Evolutionary conservation across 2,797 vertebrate species (phyloP), one percentile per base, ranked within the genome.

Genomic region (Phoxinus dragarum): DNA sequence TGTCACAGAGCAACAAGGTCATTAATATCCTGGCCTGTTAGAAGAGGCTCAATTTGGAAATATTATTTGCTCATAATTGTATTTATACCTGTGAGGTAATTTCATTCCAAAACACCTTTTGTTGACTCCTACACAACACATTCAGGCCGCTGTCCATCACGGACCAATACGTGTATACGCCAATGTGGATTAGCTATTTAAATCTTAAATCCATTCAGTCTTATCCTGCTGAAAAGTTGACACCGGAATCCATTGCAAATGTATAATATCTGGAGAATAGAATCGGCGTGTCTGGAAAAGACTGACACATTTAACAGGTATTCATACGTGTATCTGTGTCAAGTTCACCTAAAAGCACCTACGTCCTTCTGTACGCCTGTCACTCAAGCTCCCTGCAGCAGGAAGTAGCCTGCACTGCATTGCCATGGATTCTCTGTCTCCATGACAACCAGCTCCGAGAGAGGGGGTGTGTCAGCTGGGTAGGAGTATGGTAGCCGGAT

Each of bases 371-470:
- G 80, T 77, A 75, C 44, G 36, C 67, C 81, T 76, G 79, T 81
- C 81, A 84, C 74, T 85, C 77, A 85, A 40, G 80, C 59, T 77
- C 52, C 84, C 75, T 86, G 82, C 73, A 86, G 83, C 89, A 89
- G 90, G 88, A 88, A 89, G 90, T 89, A 87, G 79, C 84, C 79
- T 81, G 71, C 78, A 74, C 85, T 86, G 75, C 85, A 89, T 89
- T 82, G 88, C 85, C 84, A 79, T 86, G 77, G 87, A 88, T 88
- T 89, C 86, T 59, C 85, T 75, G 87, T 91, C 89, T 89, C 90
- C 90, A 91, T 90, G 90, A 84, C 89, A 91, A 90, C 90, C 54
- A 82, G 84, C 81, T 90, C 82, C n/a, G 87, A 86, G 86, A 80
- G 66, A 89, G 82, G 85, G 85, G 86, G 86, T 86, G 89, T 89